A percentile compares a stretch with the other conserved stretches of the same genome.
phyloP scores from a whole-genome alignment of 2,888 invertebrate species.

The Spodoptera littoralis region DNA sequence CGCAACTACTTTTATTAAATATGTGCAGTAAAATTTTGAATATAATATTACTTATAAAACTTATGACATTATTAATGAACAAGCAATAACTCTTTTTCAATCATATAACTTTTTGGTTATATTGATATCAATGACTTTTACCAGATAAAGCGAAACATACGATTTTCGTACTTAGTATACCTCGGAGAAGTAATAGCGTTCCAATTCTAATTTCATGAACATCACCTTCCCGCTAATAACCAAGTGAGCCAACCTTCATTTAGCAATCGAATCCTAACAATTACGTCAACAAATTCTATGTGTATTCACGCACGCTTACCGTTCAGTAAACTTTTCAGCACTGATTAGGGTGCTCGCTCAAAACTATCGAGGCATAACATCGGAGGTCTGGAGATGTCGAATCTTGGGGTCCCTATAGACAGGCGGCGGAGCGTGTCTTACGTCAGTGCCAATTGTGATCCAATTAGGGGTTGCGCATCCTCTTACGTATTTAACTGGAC shows the following conservation, averaged over 20 bases:
- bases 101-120: no score
- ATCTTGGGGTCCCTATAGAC: conserved; percentile 68
- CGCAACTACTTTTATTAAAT: background rate
- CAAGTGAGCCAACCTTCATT: background rate
- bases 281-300: conserved; percentile 39
- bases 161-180: no score
- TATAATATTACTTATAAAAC: background rate
- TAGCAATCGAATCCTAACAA: conserved; percentile 22
- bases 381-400: conserved; percentile 66
- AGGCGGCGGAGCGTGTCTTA: conserved; percentile 72
- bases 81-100: no score
- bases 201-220: no score
- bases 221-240: no score
- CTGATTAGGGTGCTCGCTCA: conserved; percentile 60
- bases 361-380: conserved; percentile 68
- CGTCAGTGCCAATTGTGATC: conserved; percentile 83
- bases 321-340: conserved; percentile 58
- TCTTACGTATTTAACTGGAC: conserved; percentile 83
- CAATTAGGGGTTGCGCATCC: conserved; percentile 84
- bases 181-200: no score
- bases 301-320: conserved; percentile 57
- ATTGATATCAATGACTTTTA: no score
- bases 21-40: background rate
- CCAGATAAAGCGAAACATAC: no score
- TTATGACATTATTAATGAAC: no score